These are phyloP conservation scores for Apotomis capreana DNA, from an alignment of 2,888 invertebrate genomes.

Conservation along the genomic window DNA sequence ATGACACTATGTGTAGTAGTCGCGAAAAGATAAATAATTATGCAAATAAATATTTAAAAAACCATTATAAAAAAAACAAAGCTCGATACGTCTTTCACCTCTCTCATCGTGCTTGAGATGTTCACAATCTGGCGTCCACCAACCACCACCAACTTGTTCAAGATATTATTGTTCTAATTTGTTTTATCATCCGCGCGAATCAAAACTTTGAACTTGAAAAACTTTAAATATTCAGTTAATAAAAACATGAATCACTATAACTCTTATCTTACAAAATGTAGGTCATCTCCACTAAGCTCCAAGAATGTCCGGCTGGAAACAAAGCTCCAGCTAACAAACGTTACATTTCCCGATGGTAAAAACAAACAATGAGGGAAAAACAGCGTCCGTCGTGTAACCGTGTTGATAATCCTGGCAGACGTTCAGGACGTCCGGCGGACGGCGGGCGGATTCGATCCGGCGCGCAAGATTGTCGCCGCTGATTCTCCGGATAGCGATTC, in stretches of 20 bases:
- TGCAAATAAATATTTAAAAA: too few species aligned
- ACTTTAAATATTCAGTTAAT: too few species aligned
- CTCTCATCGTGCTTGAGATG: too few species aligned
- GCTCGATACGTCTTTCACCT: too few species aligned
- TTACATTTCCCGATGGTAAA: slow-evolving; percentile 39
- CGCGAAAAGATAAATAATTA: too few species aligned
- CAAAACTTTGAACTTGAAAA: too few species aligned
- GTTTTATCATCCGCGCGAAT: too few species aligned
- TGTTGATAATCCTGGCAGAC: slow-evolving; percentile 44
- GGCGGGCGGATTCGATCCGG: slow-evolving; percentile 39
- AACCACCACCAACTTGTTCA: too few species aligned
- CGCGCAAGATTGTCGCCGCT: slow-evolving; percentile 34
- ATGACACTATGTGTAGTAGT: too few species aligned
- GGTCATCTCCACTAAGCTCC: slow-evolving; percentile 12
- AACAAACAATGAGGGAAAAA: slow-evolving; percentile 42
- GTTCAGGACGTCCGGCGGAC: slow-evolving; percentile 43
- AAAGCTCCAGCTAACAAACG: slow-evolving; percentile 35
- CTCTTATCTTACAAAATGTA: slow-evolving; percentile 4
- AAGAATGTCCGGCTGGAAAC: slow-evolving; percentile 26
- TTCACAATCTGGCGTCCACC: too few species aligned
- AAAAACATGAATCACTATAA: not conserved
- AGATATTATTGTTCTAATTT: too few species aligned
- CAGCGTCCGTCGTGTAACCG: slow-evolving; percentile 38
- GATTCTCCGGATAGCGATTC: slow-evolving; percentile 31
- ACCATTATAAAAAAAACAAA: too few species aligned